These are phyloP conservation scores for Antechinus flavipes DNA, from an alignment of 2,113 vertebrate species.

Conservation along the genomic window DNA sequence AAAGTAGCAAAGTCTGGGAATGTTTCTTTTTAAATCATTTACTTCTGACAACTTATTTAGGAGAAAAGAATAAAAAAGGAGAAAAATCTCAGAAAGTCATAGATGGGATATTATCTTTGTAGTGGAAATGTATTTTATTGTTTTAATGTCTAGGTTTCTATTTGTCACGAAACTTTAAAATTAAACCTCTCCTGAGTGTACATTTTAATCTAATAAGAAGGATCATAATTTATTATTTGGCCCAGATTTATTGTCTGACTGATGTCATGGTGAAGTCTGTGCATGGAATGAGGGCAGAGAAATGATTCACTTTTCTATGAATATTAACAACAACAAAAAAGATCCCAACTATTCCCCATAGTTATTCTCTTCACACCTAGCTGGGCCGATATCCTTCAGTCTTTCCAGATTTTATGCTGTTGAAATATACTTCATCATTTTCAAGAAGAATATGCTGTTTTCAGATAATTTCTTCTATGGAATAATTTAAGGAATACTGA, in stretches of 20 bases:
- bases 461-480: not conserved
- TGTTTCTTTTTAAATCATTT: conserved; percentile 27
- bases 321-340: conserved; percentile 61
- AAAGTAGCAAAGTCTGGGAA: not conserved
- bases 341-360: not conserved
- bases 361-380: conserved; percentile 31
- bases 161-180: conserved; percentile 72
- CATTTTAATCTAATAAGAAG: conserved; percentile 55
- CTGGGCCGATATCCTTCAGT: not conserved
- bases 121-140: conserved; percentile 48
- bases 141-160: conserved; percentile 55
- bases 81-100: not conserved
- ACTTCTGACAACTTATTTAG: not conserved
- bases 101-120: conserved; percentile 14
- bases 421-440: not conserved
- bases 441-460: not conserved
- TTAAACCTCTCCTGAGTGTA: conserved; percentile 52
- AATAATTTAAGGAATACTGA: not conserved
- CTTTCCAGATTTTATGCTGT: not conserved
- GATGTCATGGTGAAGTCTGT: conserved; percentile 70
- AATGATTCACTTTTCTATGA: conserved; percentile 65
- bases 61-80: conserved; percentile 6
- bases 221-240: conserved; percentile 68
- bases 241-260: conserved; percentile 55
- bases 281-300: conserved; percentile 50